Percentiles rank a stretch among this genome's conserved stretches.
phyloP scores from a whole-genome alignment of 2,797 vertebrate genomes.

The Urosaurus nigricauda region DNA sequence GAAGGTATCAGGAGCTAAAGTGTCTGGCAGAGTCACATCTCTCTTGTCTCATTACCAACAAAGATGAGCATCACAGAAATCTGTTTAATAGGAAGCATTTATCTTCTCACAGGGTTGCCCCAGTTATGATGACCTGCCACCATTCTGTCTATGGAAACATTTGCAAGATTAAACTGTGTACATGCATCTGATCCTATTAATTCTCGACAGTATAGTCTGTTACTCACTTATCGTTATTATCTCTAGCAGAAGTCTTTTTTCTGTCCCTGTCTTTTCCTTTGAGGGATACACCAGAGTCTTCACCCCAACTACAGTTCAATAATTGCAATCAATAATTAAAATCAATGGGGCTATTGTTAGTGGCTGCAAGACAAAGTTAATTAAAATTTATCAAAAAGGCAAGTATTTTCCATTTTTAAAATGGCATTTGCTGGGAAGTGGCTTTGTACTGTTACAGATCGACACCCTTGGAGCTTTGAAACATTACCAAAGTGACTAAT shows the following conservation, averaged over 20 bases:
- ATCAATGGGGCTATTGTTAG: conserved; percentile 37
- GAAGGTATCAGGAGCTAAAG: background rate
- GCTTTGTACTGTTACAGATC: conserved; percentile 26
- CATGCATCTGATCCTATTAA: conserved; percentile 26
- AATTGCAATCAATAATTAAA: conserved; percentile 48
- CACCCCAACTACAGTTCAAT: conserved; percentile 8
- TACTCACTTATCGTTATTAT: conserved; percentile 33
- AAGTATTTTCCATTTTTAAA: conserved; percentile 51
- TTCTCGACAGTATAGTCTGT: conserved; percentile 15
- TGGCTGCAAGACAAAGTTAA: conserved; percentile 27
- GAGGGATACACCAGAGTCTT: conserved; percentile 11
- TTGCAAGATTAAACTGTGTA: conserved; percentile 24
- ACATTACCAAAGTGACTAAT: background rate
- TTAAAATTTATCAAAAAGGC: conserved; percentile 40
- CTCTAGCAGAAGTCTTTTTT: background rate
- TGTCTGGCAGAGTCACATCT: background rate
- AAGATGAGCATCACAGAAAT: background rate
- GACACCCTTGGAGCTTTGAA: background rate
- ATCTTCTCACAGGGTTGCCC: background rate
- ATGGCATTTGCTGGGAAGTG: conserved; percentile 51
- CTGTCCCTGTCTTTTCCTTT: background rate
- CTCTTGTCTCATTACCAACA: background rate
- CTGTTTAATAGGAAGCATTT: background rate
- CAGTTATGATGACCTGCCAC: background rate
- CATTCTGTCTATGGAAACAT: conserved; percentile 4